These are phyloP conservation scores for Myotis brandtii DNA, from an alignment of 2,113 vertebrate genomes.

Conservation along the genomic window DNA sequence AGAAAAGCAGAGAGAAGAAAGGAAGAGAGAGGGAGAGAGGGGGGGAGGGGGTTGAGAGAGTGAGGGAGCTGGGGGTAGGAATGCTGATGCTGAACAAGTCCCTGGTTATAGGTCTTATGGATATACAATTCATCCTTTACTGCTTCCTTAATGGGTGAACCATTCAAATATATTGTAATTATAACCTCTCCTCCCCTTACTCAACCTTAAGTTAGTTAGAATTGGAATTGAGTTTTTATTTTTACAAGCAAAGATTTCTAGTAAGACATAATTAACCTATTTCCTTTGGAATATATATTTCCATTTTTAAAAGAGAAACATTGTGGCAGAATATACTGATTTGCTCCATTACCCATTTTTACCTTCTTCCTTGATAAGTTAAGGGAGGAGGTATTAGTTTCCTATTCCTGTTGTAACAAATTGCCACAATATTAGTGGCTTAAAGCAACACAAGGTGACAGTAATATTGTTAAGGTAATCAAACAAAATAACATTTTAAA, in stretches of 20 bases:
- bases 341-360: not conserved
- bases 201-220: not conserved
- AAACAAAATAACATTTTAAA: not conserved
- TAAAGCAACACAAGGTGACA: not conserved
- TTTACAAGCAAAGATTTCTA: not conserved
- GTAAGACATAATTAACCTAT: not conserved
- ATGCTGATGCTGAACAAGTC: not conserved
- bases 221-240: not conserved
- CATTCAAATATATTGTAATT: not conserved
- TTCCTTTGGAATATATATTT: conserved; percentile 1
- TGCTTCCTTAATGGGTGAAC: not conserved
- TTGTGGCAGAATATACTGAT: not conserved
- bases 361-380: not conserved
- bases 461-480: not conserved
- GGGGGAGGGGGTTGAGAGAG: too few species aligned
- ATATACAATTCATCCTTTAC: not conserved
- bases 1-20: not conserved
- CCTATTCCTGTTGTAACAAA: not conserved
- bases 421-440: not conserved
- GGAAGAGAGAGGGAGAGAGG: not conserved
- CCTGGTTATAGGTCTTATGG: not conserved
- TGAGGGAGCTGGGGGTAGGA: not conserved
- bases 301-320: not conserved
- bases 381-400: not conserved
- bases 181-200: not conserved